Conservation (phyloP, 1,140 invertebrate genomes). For the Heliconius eleuchia region DNA sequence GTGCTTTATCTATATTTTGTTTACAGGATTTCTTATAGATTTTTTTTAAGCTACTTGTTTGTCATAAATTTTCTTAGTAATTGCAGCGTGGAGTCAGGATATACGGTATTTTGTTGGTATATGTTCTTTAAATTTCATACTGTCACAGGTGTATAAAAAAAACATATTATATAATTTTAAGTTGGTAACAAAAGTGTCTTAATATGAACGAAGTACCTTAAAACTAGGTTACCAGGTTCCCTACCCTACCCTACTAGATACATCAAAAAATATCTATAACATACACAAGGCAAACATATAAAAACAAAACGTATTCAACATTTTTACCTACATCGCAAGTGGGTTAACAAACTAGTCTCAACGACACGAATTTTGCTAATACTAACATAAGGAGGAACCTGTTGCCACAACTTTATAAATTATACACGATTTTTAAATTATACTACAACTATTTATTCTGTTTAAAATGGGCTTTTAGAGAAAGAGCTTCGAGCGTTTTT, state of each 20-base stretch:
- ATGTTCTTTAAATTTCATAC: too few relatives aligned
- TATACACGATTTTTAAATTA: conserved; percentile 50
- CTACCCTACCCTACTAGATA: too few relatives aligned
- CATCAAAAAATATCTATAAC: conserved; percentile 5
- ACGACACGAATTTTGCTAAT: conserved; percentile 71
- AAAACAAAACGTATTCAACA: conserved; percentile 29
- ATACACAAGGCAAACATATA: conserved; percentile 29
- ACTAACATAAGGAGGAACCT: conserved; percentile 60
- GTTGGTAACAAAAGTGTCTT: too few relatives aligned
- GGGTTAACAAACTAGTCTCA: conserved; percentile 68
- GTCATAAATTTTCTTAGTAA: neutral
- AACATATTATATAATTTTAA: too few relatives aligned
- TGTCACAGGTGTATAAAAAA: too few relatives aligned
- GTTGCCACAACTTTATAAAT: conserved; percentile 67
- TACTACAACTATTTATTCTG: neutral
- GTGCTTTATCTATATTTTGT: neutral
- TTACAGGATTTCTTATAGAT: neutral
- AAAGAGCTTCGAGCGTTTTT: neutral
- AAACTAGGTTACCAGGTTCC: too few relatives aligned
- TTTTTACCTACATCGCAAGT: conserved; percentile 53
- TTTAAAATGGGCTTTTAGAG: neutral
- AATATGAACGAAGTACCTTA: too few relatives aligned
- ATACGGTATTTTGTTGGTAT: too few relatives aligned
- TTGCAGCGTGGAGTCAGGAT: too few relatives aligned
- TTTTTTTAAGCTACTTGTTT: neutral